These are phyloP conservation scores for Abrostola tripartita DNA, from an alignment of 2,888 invertebrate species.

Conservation along the genomic window DNA sequence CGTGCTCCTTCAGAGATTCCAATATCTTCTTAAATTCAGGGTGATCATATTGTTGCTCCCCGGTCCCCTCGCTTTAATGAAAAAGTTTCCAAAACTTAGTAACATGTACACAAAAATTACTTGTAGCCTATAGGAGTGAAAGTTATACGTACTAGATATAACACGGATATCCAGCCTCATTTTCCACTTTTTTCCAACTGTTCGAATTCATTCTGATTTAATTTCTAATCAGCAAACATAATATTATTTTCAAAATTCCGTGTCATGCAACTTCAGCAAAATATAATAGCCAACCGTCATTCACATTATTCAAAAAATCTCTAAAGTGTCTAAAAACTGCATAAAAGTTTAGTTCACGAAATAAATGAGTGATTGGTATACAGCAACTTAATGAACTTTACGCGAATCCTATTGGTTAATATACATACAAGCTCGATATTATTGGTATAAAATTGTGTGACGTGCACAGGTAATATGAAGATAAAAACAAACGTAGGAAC, in stretches of 20 bases:
- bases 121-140: constrained; percentile 58
- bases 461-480: too few relatives aligned
- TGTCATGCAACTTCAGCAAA: constrained; percentile 14
- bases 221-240: constrained; percentile 13
- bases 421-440: neutral
- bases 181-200: constrained; percentile 88
- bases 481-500: too few relatives aligned
- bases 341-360: neutral
- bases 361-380: constrained; percentile 19
- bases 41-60: constrained; percentile 88
- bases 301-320: constrained; percentile 65
- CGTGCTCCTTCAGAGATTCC: constrained; percentile 89
- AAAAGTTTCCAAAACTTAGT: constrained; percentile 32
- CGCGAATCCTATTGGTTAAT: constrained; percentile 27
- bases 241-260: constrained; percentile 19
- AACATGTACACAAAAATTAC: constrained; percentile 20
- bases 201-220: constrained; percentile 65
- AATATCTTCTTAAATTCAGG: constrained; percentile 89
- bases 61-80: constrained; percentile 83
- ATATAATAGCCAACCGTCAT: constrained; percentile 64
- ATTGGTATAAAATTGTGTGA: constrained; percentile 1
- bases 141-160: constrained; percentile 87
- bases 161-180: constrained; percentile 89
- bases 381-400: neutral
- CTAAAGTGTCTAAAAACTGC: constrained; percentile 21